A percentile compares a stretch with the other conserved stretches of the same genome.
Conservation (phyloP, 2,113 vertebrate genomes). For the Microcebus griseorufus region DNA sequence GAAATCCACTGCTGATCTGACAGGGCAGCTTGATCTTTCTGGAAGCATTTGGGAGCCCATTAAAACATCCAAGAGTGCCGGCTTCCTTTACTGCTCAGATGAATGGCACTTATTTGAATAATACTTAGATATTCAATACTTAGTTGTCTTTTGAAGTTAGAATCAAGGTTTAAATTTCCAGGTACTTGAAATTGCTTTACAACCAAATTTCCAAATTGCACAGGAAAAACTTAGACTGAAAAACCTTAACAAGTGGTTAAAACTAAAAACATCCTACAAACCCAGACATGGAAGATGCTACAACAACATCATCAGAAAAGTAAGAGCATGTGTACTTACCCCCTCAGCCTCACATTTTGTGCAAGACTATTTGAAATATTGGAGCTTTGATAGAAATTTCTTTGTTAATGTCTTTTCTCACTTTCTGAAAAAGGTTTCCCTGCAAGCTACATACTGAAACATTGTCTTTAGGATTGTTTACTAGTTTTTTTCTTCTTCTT, state of each 20-base stretch:
- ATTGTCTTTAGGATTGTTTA: background rate
- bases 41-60: background rate
- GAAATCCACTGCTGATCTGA: background rate
- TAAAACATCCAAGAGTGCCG: background rate
- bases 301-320: too few species aligned
- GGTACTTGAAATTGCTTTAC: background rate
- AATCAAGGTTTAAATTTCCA: background rate
- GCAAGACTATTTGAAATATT: background rate
- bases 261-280: background rate
- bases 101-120: background rate
- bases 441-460: background rate
- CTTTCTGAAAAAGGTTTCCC: background rate
- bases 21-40: background rate
- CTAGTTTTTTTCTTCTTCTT: background rate
- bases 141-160: background rate
- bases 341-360: background rate
- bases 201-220: background rate
- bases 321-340: background rate
- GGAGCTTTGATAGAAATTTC: background rate
- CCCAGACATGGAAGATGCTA: background rate
- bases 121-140: background rate
- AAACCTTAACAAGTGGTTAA: background rate
- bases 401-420: background rate
- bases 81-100: background rate
- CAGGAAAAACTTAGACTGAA: background rate